Evolutionary conservation across 2,113 vertebrate species (phyloP).

Genomic region (Mustela lutreola): DNA sequence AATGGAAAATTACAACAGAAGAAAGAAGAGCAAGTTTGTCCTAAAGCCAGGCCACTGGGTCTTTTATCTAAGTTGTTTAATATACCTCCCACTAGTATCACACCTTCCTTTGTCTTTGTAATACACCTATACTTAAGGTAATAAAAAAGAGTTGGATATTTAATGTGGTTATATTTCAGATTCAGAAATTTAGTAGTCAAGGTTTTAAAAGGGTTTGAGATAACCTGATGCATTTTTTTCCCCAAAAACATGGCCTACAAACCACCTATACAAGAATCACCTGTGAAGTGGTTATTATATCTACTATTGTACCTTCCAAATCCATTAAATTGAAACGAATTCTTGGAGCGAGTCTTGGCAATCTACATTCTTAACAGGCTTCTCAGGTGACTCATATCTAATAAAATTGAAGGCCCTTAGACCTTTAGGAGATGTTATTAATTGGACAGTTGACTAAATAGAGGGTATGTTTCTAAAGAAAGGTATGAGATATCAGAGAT

Average conservation of each 20-base stretch:
- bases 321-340: background rate
- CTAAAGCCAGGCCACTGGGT: background rate
- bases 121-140: too few relatives aligned
- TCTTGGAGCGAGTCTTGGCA: background rate
- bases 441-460: background rate
- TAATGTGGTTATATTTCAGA: background rate
- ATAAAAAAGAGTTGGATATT: background rate
- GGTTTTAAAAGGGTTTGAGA: background rate
- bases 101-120: background rate
- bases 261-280: background rate
- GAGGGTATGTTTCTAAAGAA: conserved; percentile 11
- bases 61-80: background rate
- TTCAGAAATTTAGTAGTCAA: background rate
- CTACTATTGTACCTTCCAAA: background rate
- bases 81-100: background rate
- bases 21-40: background rate
- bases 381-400: background rate
- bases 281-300: background rate
- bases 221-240: background rate
- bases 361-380: background rate
- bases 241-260: background rate
- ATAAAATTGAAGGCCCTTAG: background rate
- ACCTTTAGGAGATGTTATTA: conserved; percentile 17
- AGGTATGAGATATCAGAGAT: conserved; percentile 22
- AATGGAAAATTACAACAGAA: background rate